A percentile compares a stretch with the other conserved stretches of the same genome.
Evolutionary conservation across 2,113 vertebrate species (phyloP).

Genomic region (Cyanoderma ruficeps): DNA sequence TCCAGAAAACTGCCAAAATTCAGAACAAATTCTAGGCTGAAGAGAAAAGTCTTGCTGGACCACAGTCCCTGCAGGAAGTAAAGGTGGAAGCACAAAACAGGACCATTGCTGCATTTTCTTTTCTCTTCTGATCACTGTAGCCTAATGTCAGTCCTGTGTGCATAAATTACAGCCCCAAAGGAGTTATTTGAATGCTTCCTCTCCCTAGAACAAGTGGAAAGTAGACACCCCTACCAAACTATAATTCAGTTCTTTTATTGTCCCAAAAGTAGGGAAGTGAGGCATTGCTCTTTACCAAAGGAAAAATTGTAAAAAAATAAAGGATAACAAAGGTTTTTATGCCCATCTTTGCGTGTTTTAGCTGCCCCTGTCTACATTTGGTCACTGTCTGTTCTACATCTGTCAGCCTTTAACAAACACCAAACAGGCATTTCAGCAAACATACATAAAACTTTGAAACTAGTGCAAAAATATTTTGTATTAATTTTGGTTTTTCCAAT

Average conservation of each 20-base stretch:
- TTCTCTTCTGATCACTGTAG: not conserved
- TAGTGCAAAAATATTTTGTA: not conserved
- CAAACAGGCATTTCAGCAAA: not conserved
- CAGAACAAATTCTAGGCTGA: not conserved
- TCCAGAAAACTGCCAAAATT: not conserved
- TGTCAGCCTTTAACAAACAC: not conserved
- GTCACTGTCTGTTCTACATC: not conserved
- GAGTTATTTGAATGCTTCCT: not conserved
- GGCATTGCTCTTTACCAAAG: not conserved
- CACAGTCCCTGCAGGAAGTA: not conserved
- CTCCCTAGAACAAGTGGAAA: conserved; percentile 4
- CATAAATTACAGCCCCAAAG: conserved; percentile 6
- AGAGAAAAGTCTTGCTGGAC: not conserved
- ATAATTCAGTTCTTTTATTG: not conserved
- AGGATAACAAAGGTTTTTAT: not conserved
- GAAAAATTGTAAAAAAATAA: not conserved
- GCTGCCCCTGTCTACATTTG: not conserved
- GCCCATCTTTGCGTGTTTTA: not conserved
- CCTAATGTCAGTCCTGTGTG: not conserved
- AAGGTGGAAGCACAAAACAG: not conserved
- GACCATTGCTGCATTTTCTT: not conserved
- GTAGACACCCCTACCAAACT: not conserved
- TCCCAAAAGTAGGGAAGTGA: not conserved
- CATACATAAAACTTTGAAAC: not conserved
- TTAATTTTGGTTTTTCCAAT: not conserved